Evolutionary conservation across 2,888 invertebrate species (phyloP), one percentile per base, ranked within the genome.

Genomic region (Drosophila helvetica): DNA sequence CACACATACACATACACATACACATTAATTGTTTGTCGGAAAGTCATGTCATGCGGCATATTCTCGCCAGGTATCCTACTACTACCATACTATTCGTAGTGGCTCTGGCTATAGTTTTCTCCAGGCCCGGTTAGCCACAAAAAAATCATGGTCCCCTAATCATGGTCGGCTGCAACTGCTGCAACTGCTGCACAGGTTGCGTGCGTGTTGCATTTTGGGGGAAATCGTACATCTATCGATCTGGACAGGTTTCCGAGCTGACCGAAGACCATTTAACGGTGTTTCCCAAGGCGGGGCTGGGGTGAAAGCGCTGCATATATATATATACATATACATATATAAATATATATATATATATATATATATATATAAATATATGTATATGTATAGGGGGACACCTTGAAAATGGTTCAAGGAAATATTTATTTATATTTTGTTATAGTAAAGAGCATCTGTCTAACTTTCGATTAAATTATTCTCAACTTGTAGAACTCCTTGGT

Each of bases 11-110:
- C 54, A 59, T 5, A 65, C 15, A 43, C 42, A n/a, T n/a, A 50
- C 54, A 59, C 68, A 55, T 59, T 71, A 60, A 61, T 58, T 67
- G 58, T 17, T 63, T 61, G 54, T 25, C 52, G 64, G 47, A 67
- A 58, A 67, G 66, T 19, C 64, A 38, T 42, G 68, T 59, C 68
- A 67, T 68, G 59, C 52, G 42, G 47, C 65, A 54, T 65, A 46
- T 45, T 63, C 47, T 22, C n/a, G 48, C 18, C n/a, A 19, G 25
- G 17, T 27, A 33, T 33, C 15, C 5, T 15, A 15, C 38, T 1
- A 38, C 38, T 38, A 6, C 15, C 25, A 25, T 0, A 15, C 38
- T 38, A 15, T 17, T 22, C 22, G 22, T 22, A 22, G 22, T 22
- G 22, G 22, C 22, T 22, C 17, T 47, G 45, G 45, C 67, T 15